Percentiles rank a stretch among this genome's conserved stretches.
These are phyloP conservation scores for Mustelus asterias DNA, from an alignment of 2,113 vertebrate genomes.

Conservation along the genomic window DNA sequence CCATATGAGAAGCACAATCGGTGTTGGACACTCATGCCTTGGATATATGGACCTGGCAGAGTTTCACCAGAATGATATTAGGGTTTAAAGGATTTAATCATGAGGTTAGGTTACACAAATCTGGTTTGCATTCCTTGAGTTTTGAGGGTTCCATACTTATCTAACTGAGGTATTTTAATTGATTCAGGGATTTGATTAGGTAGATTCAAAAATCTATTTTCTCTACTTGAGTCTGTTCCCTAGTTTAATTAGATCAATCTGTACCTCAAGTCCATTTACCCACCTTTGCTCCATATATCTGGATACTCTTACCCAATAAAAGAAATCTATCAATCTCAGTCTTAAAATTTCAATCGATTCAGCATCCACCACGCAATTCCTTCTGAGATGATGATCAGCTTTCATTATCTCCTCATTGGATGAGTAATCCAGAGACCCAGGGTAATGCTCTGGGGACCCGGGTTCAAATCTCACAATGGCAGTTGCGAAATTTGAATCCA, in stretches of 20 bases:
- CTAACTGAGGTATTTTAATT: background rate
- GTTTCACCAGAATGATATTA: background rate
- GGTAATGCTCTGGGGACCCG: no score
- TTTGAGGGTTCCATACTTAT: background rate
- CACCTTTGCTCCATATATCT: background rate
- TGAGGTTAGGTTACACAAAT: background rate
- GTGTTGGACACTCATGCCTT: background rate
- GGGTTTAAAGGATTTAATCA: background rate
- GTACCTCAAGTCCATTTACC: no score
- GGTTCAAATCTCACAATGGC: no score
- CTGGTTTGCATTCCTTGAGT: background rate
- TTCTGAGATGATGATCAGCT: no score
- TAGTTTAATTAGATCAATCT: background rate
- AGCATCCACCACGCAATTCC: background rate
- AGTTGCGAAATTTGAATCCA: no score
- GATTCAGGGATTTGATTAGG: background rate
- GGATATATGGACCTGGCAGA: background rate
- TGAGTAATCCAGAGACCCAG: no score
- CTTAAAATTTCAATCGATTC: background rate
- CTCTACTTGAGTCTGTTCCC: no score
- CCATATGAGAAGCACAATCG: background rate
- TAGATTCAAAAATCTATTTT: background rate
- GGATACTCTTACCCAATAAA: background rate
- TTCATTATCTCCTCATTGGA: no score
- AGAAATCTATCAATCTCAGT: background rate